Evolutionary conservation across 2,888 invertebrate species (phyloP).

Genomic region (Cerastoderma edule): DNA sequence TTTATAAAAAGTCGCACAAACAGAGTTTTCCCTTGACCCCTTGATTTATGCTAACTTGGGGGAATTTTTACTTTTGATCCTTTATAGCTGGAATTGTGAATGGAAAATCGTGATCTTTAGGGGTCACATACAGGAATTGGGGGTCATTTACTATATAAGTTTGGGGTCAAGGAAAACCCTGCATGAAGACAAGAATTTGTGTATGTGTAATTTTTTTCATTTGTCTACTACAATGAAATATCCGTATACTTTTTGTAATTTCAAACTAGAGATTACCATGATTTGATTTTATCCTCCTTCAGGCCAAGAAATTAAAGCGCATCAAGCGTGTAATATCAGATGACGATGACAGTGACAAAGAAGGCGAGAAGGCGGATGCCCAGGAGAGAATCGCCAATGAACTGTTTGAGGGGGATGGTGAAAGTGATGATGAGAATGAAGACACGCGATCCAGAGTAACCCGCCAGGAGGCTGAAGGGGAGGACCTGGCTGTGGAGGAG

Average conservation of each 20-base stretch:
- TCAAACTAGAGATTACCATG: no score
- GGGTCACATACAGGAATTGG: no score
- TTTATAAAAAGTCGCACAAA: neutral
- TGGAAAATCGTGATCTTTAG: no score
- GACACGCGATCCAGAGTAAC: constrained; percentile 63
- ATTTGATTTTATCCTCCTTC: constrained; percentile 30
- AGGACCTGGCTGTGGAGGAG: constrained; percentile 90
- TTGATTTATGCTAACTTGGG: no score
- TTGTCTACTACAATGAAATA: no score
- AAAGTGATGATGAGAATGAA: constrained; percentile 70
- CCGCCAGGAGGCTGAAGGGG: constrained; percentile 85
- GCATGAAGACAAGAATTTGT: no score
- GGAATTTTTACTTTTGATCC: no score
- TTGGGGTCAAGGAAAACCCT: no score
- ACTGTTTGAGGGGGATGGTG: constrained; percentile 81
- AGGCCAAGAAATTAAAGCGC: constrained; percentile 78
- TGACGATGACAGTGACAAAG: constrained; percentile 82
- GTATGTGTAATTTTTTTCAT: no score
- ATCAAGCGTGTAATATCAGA: constrained; percentile 78
- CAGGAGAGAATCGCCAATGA: constrained; percentile 81
- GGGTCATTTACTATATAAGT: no score
- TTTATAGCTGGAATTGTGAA: no score
- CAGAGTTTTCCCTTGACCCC: neutral
- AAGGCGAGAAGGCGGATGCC: constrained; percentile 74
- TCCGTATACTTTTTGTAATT: no score